phyloP scores from a whole-genome alignment of 2,113 vertebrate species.

The Anoura caudifer region DNA sequence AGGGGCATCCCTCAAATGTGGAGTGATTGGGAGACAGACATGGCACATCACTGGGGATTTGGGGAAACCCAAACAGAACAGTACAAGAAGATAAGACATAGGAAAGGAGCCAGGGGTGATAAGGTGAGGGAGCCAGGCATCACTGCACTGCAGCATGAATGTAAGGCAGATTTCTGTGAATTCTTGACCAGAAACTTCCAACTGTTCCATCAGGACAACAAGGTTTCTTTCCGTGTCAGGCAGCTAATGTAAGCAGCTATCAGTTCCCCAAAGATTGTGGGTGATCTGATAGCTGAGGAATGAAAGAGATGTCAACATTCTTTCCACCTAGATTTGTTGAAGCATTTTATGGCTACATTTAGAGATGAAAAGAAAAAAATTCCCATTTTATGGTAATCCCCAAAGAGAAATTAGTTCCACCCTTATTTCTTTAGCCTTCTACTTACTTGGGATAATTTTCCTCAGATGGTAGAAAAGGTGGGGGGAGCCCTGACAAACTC shows the following conservation, averaged over 20 bases:
- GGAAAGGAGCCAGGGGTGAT: not conserved
- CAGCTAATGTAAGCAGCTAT: not conserved
- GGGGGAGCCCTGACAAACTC: not conserved
- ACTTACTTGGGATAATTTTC: not conserved
- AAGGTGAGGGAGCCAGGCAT: not conserved
- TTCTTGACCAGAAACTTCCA: not conserved
- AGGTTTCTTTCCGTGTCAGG: not conserved
- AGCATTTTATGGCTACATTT: not conserved
- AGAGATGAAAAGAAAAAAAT: not conserved
- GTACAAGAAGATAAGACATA: not conserved
- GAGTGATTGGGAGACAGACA: not conserved
- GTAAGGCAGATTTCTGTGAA: not conserved
- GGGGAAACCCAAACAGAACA: not conserved
- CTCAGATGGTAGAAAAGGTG: not conserved
- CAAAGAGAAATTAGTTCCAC: not conserved
- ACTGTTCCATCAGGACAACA: not conserved
- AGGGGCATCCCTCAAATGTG: not conserved
- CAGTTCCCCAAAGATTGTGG: not conserved
- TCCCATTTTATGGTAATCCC: not conserved
- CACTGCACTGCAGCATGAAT: not conserved
- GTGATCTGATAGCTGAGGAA: constrained; percentile 41
- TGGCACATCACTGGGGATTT: not conserved
- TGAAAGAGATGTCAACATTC: constrained; percentile 43
- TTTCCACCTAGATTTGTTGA: constrained; percentile 37
- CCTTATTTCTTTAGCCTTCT: not conserved